Evolutionary conservation across 2,113 vertebrate genomes (phyloP).

Genomic region (Aegithalos caudatus): DNA sequence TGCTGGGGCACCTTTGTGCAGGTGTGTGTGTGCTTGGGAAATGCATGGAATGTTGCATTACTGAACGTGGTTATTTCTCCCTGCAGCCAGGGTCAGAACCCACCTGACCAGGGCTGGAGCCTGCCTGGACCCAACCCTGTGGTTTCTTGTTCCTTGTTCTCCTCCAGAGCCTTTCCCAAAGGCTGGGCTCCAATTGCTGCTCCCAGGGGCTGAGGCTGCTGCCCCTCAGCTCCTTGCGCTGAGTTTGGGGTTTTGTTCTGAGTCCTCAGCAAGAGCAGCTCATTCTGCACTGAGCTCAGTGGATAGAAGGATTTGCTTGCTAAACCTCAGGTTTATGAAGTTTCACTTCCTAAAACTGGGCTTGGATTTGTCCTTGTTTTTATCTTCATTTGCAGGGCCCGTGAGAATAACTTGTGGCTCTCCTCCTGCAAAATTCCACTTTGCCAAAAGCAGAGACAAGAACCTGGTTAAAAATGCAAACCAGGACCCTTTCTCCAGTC

Average conservation of each 20-base stretch:
- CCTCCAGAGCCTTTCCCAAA: background rate
- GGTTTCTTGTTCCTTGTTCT: background rate
- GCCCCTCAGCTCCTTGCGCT: background rate
- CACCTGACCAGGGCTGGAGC: background rate
- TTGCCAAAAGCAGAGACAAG: background rate
- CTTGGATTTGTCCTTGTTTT: background rate
- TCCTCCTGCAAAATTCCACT: background rate
- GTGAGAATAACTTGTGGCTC: background rate
- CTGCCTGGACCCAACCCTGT: background rate
- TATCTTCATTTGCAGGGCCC: background rate
- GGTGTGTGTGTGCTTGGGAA: background rate
- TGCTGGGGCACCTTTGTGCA: background rate
- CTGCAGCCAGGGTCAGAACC: background rate
- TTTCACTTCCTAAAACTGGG: background rate
- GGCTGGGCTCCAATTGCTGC: background rate
- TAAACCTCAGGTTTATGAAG: background rate
- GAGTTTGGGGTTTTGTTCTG: background rate
- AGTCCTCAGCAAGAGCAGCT: background rate
- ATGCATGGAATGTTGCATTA: background rate
- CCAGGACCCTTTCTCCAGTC: background rate
- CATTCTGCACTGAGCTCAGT: background rate
- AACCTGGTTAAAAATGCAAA: background rate
- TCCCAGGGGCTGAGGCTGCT: background rate
- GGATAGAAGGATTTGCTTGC: background rate
- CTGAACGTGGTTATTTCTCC: accelerated